Percentiles rank a stretch among this genome's conserved stretches.
phyloP scores from a whole-genome alignment of 2,113 vertebrate species.

The Saimiri boliviensis region DNA sequence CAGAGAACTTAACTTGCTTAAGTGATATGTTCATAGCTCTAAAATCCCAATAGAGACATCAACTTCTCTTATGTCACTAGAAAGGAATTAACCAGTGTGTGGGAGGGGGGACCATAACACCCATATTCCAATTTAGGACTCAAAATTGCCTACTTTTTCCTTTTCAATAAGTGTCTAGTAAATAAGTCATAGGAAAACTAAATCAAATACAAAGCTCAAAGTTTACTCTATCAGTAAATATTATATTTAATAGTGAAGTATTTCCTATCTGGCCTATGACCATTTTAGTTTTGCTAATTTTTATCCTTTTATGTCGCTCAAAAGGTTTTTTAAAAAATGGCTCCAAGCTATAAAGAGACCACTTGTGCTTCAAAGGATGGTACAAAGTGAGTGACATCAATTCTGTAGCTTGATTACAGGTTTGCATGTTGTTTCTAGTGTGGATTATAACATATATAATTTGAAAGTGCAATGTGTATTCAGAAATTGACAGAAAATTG shows the following conservation, averaged over 20 bases:
- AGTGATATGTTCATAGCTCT: not conserved
- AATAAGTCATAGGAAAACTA: not conserved
- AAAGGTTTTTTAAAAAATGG: not conserved
- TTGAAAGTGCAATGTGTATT: not conserved
- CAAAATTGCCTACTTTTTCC: not conserved
- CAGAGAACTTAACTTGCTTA: not conserved
- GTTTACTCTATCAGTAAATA: not conserved
- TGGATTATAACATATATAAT: not conserved
- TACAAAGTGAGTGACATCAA: not conserved
- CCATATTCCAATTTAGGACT: not conserved
- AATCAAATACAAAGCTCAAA: constrained; percentile 5
- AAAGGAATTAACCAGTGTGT: not conserved
- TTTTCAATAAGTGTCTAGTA: not conserved
- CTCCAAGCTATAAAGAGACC: not conserved
- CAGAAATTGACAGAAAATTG: constrained; percentile 10
- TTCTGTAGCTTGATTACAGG: not conserved
- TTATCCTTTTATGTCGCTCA: not conserved
- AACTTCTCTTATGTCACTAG: not conserved
- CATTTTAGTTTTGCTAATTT: constrained; percentile 17
- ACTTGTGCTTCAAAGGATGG: not conserved
- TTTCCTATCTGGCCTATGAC: not conserved
- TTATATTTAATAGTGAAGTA: not conserved
- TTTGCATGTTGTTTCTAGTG: not conserved
- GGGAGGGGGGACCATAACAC: not conserved
- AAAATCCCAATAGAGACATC: not conserved